A percentile compares a stretch with the other conserved stretches of the same genome.
These are phyloP conservation scores for Aepyceros melampus DNA, from an alignment of 2,113 vertebrate species.

Conservation along the genomic window DNA sequence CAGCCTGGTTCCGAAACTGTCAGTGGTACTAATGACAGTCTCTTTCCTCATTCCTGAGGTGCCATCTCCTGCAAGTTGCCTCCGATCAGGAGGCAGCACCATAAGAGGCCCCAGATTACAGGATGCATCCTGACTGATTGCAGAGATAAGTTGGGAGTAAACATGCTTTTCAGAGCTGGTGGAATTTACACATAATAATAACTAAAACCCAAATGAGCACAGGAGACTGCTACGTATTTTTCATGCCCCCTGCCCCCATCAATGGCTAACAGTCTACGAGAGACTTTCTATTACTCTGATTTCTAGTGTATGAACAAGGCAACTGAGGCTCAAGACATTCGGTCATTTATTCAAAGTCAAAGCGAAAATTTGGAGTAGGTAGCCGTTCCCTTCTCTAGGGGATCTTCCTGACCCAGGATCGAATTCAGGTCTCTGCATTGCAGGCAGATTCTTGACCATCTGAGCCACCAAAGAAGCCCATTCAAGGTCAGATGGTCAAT, in stretches of 20 bases:
- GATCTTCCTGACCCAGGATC: not conserved
- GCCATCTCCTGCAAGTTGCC: not conserved
- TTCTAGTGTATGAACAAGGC: not conserved
- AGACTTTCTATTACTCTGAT: not conserved
- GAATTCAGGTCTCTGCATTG: not conserved
- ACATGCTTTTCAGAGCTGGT: not conserved
- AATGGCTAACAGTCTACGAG: not conserved
- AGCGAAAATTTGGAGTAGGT: not conserved
- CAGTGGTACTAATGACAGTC: not conserved
- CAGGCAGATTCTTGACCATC: not conserved
- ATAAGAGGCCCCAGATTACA: not conserved
- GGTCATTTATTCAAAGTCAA: not conserved
- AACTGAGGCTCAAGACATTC: not conserved
- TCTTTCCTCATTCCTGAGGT: not conserved
- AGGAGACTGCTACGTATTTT: not conserved
- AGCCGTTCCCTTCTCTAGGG: not conserved
- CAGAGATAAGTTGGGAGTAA: not conserved
- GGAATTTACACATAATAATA: not conserved
- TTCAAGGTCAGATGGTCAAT: not conserved
- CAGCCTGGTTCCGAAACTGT: not conserved
- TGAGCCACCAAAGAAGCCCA: not conserved
- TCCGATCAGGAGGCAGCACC: not conserved
- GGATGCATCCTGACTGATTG: not conserved
- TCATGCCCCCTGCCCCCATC: rapidly evolving
- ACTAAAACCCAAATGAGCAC: not conserved